phyloP scores from a whole-genome alignment of 1,140 invertebrate species.

The Euglossa dilemma region DNA sequence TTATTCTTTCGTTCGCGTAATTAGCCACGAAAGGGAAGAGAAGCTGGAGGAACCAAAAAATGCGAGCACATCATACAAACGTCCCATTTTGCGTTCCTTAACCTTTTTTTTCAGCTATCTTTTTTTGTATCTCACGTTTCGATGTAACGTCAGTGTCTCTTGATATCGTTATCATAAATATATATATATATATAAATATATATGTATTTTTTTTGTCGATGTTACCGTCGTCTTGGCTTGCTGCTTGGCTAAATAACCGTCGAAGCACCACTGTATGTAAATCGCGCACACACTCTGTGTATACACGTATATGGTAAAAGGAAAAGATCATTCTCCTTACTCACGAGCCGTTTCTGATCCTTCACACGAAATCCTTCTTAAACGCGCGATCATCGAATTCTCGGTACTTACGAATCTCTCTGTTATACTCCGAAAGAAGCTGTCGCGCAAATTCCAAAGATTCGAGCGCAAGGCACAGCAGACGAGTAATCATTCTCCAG shows the following conservation, averaged over 20 bases:
- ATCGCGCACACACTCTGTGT: constrained; percentile 31
- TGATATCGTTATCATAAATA: constrained; percentile 46
- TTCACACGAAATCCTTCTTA: neutral
- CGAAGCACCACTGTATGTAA: constrained; percentile 65
- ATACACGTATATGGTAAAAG: constrained; percentile 26
- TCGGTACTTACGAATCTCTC: neutral
- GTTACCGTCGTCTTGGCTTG: constrained; percentile 75
- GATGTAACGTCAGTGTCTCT: constrained; percentile 25
- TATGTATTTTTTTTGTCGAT: constrained; percentile 50
- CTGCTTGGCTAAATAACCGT: constrained; percentile 72
- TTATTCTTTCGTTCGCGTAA: neutral
- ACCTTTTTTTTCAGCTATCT: neutral
- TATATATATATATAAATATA: too few species aligned
- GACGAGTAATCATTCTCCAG: neutral
- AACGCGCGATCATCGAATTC: neutral
- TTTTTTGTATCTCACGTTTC: constrained; percentile 21
- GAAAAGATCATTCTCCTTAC: neutral
- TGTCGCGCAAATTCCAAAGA: neutral
- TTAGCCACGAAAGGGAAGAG: neutral
- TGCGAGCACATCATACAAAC: neutral
- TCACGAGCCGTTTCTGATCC: neutral
- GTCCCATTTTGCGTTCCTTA: neutral
- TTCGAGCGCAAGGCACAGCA: neutral
- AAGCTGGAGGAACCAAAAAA: neutral
- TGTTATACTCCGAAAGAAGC: neutral